Percentiles rank a stretch among this genome's conserved stretches.
Conservation (phyloP, 2,113 vertebrate genomes). For the Malurus melanocephalus region DNA sequence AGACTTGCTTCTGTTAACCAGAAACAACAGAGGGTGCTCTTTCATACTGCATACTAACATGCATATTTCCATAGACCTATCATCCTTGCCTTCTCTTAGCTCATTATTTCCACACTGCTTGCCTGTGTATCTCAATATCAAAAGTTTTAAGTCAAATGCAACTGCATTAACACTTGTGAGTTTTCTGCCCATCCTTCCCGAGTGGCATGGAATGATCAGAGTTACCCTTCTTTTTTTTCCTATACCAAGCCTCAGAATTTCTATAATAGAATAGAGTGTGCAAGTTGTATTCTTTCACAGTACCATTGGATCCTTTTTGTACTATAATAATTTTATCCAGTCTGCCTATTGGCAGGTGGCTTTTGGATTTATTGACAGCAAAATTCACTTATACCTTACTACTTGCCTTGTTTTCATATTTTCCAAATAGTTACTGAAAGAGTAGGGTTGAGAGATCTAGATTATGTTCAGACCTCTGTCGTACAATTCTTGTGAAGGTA, state of each 20-base stretch:
- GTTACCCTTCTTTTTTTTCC: neutral
- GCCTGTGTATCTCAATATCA: slow-evolving; percentile 6
- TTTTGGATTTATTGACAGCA: neutral
- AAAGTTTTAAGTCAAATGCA: neutral
- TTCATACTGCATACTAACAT: slow-evolving; percentile 16
- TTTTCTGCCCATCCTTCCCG: neutral
- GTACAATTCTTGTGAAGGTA: slow-evolving; percentile 4
- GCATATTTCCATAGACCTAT: neutral
- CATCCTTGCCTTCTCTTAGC: neutral
- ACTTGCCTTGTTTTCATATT: neutral
- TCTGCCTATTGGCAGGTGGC: neutral
- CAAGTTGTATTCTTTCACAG: neutral
- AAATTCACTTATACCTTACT: neutral
- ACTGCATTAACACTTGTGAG: neutral
- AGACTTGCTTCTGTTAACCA: slow-evolving; percentile 36
- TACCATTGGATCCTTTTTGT: neutral
- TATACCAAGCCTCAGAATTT: neutral
- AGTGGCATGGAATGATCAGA: neutral
- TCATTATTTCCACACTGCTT: slow-evolving; percentile 1
- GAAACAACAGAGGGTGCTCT: slow-evolving; percentile 59
- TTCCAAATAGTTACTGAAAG: slow-evolving; percentile 5
- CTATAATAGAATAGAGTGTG: neutral
- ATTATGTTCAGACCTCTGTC: slow-evolving; percentile 29
- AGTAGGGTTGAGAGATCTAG: neutral
- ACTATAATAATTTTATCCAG: neutral